These are phyloP conservation scores for Pelodytes ibericus DNA, from an alignment of 2,797 vertebrate species.

Conservation along the genomic window DNA sequence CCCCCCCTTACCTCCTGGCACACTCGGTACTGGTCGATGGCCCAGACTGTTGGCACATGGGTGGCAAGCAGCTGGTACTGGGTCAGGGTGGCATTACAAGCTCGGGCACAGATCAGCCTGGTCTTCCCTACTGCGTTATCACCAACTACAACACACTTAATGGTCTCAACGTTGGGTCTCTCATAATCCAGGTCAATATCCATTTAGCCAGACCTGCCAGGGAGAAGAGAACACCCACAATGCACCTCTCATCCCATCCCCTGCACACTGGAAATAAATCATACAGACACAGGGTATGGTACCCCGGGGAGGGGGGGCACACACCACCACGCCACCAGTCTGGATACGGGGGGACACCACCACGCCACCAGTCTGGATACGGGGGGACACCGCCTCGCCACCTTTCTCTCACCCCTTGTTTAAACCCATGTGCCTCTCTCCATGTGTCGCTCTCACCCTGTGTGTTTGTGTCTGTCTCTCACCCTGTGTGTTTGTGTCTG, in stretches of 20 bases:
- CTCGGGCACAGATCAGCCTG: slow-evolving; percentile 87
- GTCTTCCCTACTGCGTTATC: slow-evolving; percentile 92
- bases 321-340: no score
- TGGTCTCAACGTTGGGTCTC: slow-evolving; percentile 91
- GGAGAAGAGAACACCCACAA: not conserved
- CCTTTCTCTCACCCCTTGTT: no score
- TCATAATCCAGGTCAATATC: slow-evolving; percentile 93
- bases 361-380: no score
- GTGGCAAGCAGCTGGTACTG: slow-evolving; percentile 93
- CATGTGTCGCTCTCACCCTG: no score
- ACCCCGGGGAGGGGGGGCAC: no score
- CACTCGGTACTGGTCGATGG: slow-evolving; percentile 91
- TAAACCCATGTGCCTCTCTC: not conserved
- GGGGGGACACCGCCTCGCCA: no score
- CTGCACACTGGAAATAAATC: no score
- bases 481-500: no score
- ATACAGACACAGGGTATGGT: no score
- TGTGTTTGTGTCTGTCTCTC: no score
- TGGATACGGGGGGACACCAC: no score
- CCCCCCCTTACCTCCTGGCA: slow-evolving; percentile 82
- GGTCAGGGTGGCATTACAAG: slow-evolving; percentile 91
- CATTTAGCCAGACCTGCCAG: slow-evolving; percentile 67
- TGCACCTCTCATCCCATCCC: no score
- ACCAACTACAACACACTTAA: slow-evolving; percentile 92
- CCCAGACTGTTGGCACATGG: slow-evolving; percentile 91